Evolutionary conservation across 2,888 invertebrate genomes (phyloP).

Genomic region (Heliconius ismenius): DNA sequence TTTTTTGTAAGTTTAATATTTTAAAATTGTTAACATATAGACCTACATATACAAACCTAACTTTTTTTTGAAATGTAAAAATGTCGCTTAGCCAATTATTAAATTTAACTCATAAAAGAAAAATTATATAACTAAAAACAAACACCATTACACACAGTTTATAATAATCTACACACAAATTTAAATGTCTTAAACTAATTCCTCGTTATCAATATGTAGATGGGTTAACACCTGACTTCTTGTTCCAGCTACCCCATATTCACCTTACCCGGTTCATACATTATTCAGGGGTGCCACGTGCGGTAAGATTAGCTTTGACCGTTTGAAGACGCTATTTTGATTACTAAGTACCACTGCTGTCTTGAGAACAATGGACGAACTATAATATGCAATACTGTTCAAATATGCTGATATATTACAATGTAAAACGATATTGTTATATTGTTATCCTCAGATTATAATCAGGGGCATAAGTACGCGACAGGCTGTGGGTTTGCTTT

Average conservation of each 20-base stretch:
- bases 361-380: constrained; percentile 8
- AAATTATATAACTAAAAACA: neutral
- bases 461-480: neutral
- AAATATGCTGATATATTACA: neutral
- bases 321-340: constrained; percentile 40
- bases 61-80: too few species aligned
- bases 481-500: neutral
- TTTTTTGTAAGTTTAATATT: too few species aligned
- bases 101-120: neutral
- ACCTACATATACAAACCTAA: too few species aligned
- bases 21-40: too few species aligned
- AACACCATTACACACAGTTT: neutral
- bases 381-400: neutral
- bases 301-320: constrained; percentile 40
- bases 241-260: constrained; percentile 29
- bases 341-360: constrained; percentile 29
- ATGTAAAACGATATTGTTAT: neutral
- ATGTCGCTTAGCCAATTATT: too few species aligned
- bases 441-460: neutral
- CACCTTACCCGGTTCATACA: constrained; percentile 38
- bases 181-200: constrained; percentile 24
- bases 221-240: constrained; percentile 33
- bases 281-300: constrained; percentile 41
- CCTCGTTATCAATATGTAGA: constrained; percentile 24
- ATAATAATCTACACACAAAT: neutral